Conservation (phyloP, 1,140 invertebrate species). For the Globodera ellingtonae region DNA sequence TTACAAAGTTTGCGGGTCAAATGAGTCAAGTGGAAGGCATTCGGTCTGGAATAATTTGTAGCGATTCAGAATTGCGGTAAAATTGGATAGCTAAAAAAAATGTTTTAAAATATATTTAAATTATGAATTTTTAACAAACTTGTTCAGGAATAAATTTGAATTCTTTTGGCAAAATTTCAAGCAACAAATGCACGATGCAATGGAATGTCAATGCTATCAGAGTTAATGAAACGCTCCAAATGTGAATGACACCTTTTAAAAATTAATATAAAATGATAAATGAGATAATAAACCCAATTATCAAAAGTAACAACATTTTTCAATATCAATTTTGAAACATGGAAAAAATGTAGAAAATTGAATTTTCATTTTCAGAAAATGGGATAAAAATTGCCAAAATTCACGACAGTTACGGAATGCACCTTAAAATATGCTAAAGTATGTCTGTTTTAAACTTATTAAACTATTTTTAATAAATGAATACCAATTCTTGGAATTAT, state of each 20-base stretch:
- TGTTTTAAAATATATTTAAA: not conserved
- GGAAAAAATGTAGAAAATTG: not conserved
- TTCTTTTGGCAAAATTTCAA: conserved; percentile 33
- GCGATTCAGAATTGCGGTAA: conserved; percentile 28
- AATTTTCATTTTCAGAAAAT: no score
- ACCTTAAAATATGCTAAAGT: not conserved
- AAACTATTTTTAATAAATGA: not conserved
- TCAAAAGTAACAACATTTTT: not conserved
- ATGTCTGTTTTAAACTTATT: conserved; percentile 1
- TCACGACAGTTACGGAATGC: no score
- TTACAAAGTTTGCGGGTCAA: conserved; percentile 48
- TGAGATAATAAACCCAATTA: not conserved
- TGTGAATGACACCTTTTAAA: not conserved
- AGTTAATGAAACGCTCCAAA: conserved; percentile 15
- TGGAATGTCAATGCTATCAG: conserved; percentile 9
- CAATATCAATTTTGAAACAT: not conserved
- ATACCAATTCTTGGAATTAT: conserved; percentile 51
- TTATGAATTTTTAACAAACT: not conserved
- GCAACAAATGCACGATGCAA: conserved; percentile 10
- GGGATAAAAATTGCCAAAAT: no score
- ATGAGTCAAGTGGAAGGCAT: conserved; percentile 52
- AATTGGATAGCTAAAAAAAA: conserved; percentile 38
- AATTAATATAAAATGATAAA: not conserved
- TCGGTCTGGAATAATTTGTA: conserved; percentile 34
- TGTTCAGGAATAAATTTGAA: conserved; percentile 33